Evolutionary conservation across 1,140 invertebrate species (phyloP).

Genomic region (Bicyclus anynana): DNA sequence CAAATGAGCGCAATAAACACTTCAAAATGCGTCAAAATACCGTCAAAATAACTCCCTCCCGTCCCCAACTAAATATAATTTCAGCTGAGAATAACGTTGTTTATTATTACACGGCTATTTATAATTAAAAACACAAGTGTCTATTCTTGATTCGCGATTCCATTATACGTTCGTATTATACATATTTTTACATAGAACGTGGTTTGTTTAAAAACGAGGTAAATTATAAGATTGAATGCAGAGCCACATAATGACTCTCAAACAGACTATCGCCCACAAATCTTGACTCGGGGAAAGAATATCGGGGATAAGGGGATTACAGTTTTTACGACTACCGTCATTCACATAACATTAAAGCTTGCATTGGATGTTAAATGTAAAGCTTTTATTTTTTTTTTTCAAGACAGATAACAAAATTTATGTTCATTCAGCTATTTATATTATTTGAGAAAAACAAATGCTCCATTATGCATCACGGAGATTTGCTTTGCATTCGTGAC

Average conservation of each 20-base stretch:
- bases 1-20: not conserved
- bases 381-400: not conserved
- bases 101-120: conserved; percentile 17
- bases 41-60: conserved; percentile 5
- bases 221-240: conserved; percentile 61
- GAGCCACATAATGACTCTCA: conserved; percentile 57
- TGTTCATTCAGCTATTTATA: not conserved
- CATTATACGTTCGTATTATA: conserved; percentile 30
- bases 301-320: conserved; percentile 28
- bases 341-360: not conserved
- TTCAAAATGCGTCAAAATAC: not conserved
- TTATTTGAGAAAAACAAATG: not conserved
- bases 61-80: conserved; percentile 5
- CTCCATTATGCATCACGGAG: not conserved
- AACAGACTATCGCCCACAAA: conserved; percentile 55
- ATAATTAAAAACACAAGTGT: conserved; percentile 39
- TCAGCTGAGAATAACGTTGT: conserved; percentile 1
- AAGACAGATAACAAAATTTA: not conserved
- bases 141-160: conserved; percentile 34
- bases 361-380: not conserved
- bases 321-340: not conserved
- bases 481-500: no score
- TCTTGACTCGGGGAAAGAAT: conserved; percentile 43
- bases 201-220: conserved; percentile 54
- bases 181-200: no score